phyloP scores from a whole-genome alignment of 1,140 invertebrate genomes.

The Drosophila lacteicornis region DNA sequence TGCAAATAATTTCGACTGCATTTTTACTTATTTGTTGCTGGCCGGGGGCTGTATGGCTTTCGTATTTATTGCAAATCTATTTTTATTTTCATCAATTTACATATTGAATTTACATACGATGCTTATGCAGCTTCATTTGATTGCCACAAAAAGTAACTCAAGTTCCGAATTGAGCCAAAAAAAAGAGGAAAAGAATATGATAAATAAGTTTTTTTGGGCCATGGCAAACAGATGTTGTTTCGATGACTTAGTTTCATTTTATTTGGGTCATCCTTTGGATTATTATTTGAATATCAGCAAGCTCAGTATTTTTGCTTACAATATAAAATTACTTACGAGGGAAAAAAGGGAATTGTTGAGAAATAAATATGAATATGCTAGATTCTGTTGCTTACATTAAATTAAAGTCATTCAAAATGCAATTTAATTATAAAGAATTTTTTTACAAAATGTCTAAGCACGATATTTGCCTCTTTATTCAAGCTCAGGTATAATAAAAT shows the following conservation, averaged over 20 bases:
- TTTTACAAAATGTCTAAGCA: too few species aligned
- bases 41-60: constrained; percentile 22
- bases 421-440: too few species aligned
- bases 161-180: neutral
- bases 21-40: constrained; percentile 27
- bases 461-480: neutral
- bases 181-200: constrained; percentile 5
- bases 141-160: constrained; percentile 47
- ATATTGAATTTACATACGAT: constrained; percentile 48
- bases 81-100: constrained; percentile 35
- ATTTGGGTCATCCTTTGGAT: constrained; percentile 4
- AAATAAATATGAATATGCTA: neutral
- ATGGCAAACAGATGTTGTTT: constrained; percentile 26
- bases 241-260: constrained; percentile 17
- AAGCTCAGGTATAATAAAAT: neutral
- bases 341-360: neutral
- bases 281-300: constrained; percentile 12
- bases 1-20: constrained; percentile 51
- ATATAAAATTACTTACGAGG: neutral
- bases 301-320: constrained; percentile 2
- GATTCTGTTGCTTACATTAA: neutral
- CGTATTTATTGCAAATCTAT: constrained; percentile 49
- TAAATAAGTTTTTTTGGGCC: neutral
- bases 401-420: neutral
- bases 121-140: constrained; percentile 60